phyloP scores from a whole-genome alignment of 64 coral and sea anemone genomes.

The Actinia tenebrosa region DNA sequence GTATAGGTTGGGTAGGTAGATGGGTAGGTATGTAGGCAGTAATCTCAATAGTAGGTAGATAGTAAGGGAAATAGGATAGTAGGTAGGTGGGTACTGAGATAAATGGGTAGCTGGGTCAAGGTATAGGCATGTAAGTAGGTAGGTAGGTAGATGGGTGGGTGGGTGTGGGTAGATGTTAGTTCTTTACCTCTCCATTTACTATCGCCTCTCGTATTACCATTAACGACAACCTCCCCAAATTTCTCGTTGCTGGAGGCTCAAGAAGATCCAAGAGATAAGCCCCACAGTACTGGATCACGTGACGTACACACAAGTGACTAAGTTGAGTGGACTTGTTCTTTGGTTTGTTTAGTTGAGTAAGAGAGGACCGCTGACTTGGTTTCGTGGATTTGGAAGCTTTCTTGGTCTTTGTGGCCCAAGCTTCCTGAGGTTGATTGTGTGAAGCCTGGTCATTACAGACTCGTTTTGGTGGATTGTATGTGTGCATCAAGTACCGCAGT shows the following conservation, averaged over 20 bases:
- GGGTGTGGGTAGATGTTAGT: background rate
- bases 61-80: background rate
- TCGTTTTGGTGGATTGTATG: background rate
- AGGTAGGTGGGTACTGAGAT: background rate
- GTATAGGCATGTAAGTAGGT: background rate
- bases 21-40: too few relatives aligned
- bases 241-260: constrained; percentile 26
- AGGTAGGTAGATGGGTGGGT: background rate
- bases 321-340: constrained; percentile 58
- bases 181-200: constrained; percentile 56
- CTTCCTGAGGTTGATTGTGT: constrained; percentile 8
- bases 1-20: too few relatives aligned
- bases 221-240: constrained; percentile 36
- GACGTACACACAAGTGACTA: constrained; percentile 61
- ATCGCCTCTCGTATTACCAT: constrained; percentile 78
- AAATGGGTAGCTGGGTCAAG: too few relatives aligned
- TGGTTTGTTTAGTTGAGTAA: background rate
- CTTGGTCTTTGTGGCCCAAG: constrained; percentile 25
- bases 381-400: background rate
- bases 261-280: constrained; percentile 68
- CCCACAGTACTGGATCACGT: constrained; percentile 72
- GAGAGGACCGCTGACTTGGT: constrained; percentile 34
- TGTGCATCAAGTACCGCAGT: constrained; percentile 54
- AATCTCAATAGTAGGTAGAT: background rate
- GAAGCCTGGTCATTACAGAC: background rate